Evolutionary conservation across 2,113 vertebrate genomes (phyloP).

Genomic region (Hemibates koningsi): DNA sequence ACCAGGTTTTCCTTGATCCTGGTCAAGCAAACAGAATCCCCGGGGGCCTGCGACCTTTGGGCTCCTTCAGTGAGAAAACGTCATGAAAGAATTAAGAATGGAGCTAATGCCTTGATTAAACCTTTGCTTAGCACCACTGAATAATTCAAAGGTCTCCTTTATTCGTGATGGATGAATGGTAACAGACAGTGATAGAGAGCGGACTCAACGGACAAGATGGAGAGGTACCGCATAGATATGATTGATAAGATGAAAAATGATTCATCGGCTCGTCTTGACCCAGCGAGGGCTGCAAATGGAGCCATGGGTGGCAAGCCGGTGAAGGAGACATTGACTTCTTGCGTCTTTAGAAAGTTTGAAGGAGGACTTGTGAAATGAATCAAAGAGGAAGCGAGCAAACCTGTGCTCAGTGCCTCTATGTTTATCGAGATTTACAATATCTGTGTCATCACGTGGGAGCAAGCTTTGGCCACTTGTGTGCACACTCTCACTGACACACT

Average conservation of each 20-base stretch:
- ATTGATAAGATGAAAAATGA: constrained; percentile 65
- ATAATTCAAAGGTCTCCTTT: constrained; percentile 38
- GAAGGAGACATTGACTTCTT: constrained; percentile 41
- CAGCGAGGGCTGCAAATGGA: constrained; percentile 28
- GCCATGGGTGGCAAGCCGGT: background rate
- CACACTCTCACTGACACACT: background rate
- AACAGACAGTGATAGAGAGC: constrained; percentile 45
- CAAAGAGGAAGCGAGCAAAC: background rate
- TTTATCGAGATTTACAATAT: background rate
- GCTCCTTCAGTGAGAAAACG: background rate
- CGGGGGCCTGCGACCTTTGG: background rate
- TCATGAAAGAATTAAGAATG: constrained; percentile 7
- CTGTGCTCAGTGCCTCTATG: background rate
- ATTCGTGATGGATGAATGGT: constrained; percentile 46
- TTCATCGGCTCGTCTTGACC: constrained; percentile 54
- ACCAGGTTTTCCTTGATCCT: background rate
- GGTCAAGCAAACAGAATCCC: background rate
- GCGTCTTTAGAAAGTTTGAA: constrained; percentile 32
- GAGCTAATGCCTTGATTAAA: constrained; percentile 40
- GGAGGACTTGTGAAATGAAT: constrained; percentile 18
- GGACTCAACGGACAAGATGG: constrained; percentile 44
- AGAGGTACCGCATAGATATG: constrained; percentile 38
- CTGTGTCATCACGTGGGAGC: background rate
- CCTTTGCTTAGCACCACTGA: constrained; percentile 26
- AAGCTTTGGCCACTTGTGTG: background rate